Base-by-base conservation (phyloP, 2,888 invertebrate genomes). In the Caenorhabditis virilis region DNA sequence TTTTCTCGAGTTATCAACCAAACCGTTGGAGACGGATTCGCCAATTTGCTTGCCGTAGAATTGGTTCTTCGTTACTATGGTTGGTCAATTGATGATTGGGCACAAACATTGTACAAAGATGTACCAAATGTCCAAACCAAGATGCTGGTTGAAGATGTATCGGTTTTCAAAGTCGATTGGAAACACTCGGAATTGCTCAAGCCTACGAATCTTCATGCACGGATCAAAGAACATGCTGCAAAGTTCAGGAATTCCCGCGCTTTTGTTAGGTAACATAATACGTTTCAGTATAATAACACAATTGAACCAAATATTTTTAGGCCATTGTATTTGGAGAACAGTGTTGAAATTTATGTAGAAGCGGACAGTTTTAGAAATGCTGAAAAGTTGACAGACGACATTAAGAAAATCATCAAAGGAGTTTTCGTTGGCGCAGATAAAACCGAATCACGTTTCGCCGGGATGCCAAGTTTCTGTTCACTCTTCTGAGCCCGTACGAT, bases 321-420 rank as follows among this genome's bases (percentile, higher is more conserved):
- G 45, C 90, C 98, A 0, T 97, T 97, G 0, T 98, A 98, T 7
- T 98, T 98, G 0, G 98, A 99, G 85, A 94, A 98, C 84, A 88
- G 95, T 13, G 91, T 98, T 1, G 87, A 98, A 65, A 91, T 99
- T 0, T 99, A 97, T 85, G 93, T 95, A 0, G 98, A 99, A 85
- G 93, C 77, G 5, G 51, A 57, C 22, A 68, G 59, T 15, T 35
- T 52, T 22, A 72, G 65, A 9, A 50, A 69, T 18, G 68, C 78
- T 13, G 36, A 64, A 20, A 39, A 57, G 39, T 54, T 80, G 16
- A 79, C 73, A 7, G 47, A 54, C 90, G 66, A 85, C 9, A 55
- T 75, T 38, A 65, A 62, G 18, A 11, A 45, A 38, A 20, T 22
- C 16, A 26, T 41, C 35, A 30, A 15, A 5, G n/a, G 7, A 43